These are phyloP conservation scores for Pithys albifrons DNA, from an alignment of 2,113 vertebrate genomes.

Conservation along the genomic window DNA sequence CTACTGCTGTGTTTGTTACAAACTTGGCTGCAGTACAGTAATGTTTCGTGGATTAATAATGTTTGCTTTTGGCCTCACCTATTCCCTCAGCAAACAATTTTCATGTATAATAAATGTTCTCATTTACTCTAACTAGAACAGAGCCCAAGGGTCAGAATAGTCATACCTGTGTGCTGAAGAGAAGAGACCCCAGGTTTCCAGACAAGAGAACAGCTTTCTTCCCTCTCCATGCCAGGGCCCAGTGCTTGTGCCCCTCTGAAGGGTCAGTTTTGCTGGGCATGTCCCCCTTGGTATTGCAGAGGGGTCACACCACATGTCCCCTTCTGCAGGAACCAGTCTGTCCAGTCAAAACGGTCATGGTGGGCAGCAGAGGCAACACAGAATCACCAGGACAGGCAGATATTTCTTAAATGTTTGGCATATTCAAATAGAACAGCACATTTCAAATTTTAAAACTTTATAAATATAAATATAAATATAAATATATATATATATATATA, in stretches of 20 bases:
- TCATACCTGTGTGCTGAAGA: neutral
- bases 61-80: conserved; percentile 24
- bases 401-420: neutral
- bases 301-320: accelerated
- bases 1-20: conserved; percentile 4
- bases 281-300: neutral
- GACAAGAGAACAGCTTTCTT: neutral
- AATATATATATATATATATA: neutral
- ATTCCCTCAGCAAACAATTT: conserved; percentile 13
- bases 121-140: neutral
- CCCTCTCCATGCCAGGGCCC: neutral
- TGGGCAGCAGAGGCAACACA: neutral
- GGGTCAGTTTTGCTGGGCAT: neutral
- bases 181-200: neutral
- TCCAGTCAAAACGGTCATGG: neutral
- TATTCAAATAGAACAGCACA: neutral
- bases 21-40: neutral
- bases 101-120: neutral
- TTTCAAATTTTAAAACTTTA: neutral
- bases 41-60: conserved; percentile 29
- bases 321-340: neutral
- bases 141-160: conserved; percentile 31
- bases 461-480: neutral
- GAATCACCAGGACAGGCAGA: neutral
- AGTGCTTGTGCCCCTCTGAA: neutral